A percentile compares a stretch with the other conserved stretches of the same genome.
Evolutionary conservation across 92 coral and sea anemone species (phyloP).

Genomic region (Isaurus tuberculatus): DNA sequence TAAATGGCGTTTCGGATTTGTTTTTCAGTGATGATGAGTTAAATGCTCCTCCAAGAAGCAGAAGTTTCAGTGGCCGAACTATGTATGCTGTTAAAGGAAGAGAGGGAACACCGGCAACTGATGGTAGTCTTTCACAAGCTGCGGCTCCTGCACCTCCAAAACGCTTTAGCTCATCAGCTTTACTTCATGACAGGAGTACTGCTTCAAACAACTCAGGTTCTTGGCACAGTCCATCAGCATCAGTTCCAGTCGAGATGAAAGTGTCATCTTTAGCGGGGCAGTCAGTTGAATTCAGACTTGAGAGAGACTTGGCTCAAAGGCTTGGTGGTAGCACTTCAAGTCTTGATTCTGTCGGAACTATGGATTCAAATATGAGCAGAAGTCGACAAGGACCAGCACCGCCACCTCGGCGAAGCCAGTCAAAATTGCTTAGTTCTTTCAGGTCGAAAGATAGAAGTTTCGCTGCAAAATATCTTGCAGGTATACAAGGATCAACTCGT

Average conservation of each 20-base stretch:
- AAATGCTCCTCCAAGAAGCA: constrained; percentile 61
- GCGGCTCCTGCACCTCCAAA: constrained; percentile 71
- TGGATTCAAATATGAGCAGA: constrained; percentile 61
- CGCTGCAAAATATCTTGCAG: constrained; percentile 28
- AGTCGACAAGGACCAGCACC: constrained; percentile 83
- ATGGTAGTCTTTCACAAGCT: constrained; percentile 61
- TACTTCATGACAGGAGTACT: constrained; percentile 61
- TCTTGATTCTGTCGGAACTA: constrained; percentile 68
- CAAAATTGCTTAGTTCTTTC: constrained; percentile 80
- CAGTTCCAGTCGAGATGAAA: constrained; percentile 61
- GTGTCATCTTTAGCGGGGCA: constrained; percentile 31
- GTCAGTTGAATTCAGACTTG: constrained; percentile 46
- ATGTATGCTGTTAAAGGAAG: constrained; percentile 73
- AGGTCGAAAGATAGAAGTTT: constrained; percentile 59
- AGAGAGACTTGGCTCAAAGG: constrained; percentile 55
- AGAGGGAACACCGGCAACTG: constrained; percentile 43
- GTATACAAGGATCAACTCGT: not conserved
- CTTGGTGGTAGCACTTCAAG: constrained; percentile 80
- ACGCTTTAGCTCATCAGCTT: constrained; percentile 82
- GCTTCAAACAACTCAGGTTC: constrained; percentile 37
- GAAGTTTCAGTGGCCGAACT: constrained; percentile 73
- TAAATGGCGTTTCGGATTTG: not conserved
- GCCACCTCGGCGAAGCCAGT: constrained; percentile 82
- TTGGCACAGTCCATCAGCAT: constrained; percentile 53
- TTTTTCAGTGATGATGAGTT: constrained; percentile 19